Evolutionary conservation across 2,888 invertebrate species (phyloP).

Genomic region (Hecatera dysodea): DNA sequence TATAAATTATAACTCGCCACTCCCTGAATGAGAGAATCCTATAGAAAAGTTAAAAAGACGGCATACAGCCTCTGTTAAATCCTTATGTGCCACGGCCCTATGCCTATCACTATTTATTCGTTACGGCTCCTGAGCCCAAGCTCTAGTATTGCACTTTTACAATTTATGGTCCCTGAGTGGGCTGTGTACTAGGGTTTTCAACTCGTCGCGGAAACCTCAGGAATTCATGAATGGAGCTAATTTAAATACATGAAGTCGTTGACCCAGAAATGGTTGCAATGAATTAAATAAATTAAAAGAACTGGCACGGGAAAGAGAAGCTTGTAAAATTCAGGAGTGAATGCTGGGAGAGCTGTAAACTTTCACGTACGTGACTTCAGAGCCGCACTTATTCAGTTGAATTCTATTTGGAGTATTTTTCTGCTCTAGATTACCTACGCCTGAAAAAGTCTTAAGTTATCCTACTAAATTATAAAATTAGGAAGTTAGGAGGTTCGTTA

Average conservation of each 20-base stretch:
- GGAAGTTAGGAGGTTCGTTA: no score
- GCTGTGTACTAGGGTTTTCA: neutral
- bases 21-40: no score
- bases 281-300: constrained; percentile 22
- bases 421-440: neutral
- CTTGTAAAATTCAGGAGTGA: constrained; percentile 16
- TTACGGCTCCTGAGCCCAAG: constrained; percentile 5
- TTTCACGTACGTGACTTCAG: constrained; percentile 2
- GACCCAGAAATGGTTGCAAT: neutral
- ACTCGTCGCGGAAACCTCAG: neutral
- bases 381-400: neutral
- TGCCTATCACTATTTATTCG: constrained; percentile 41
- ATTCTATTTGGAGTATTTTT: neutral
- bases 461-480: no score
- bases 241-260: constrained; percentile 13
- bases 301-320: neutral
- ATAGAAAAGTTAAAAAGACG: neutral
- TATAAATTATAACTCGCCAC: no score
- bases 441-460: neutral
- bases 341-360: constrained; percentile 2
- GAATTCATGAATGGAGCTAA: constrained; percentile 2
- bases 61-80: neutral
- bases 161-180: constrained; percentile 28
- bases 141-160: constrained; percentile 18
- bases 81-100: neutral